A percentile compares a stretch with the other conserved stretches of the same genome.
These are phyloP conservation scores for Aselliscus stoliczkanus DNA, from an alignment of 2,797 vertebrate species.

Conservation along the genomic window DNA sequence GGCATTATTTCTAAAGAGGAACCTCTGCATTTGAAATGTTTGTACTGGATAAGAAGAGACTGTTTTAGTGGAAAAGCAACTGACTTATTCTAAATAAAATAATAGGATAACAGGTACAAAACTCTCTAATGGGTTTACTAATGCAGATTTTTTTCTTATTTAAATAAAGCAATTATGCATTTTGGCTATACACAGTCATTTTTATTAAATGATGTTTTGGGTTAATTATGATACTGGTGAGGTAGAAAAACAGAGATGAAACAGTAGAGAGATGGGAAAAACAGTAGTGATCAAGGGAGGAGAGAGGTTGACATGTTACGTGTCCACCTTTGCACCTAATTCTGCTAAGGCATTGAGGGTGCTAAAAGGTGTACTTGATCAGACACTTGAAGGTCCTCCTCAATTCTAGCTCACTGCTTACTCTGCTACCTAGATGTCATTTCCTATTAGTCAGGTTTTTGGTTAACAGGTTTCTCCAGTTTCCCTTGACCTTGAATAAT, in stretches of 20 bases:
- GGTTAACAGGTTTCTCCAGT: neutral
- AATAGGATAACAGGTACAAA: neutral
- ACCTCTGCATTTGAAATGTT: neutral
- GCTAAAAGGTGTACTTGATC: neutral
- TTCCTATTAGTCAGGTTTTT: neutral
- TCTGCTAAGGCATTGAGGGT: neutral
- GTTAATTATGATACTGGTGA: neutral
- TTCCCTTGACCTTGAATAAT: neutral
- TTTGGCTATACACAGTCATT: neutral
- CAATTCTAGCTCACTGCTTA: neutral
- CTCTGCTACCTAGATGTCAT: neutral
- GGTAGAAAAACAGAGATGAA: neutral
- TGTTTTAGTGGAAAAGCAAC: neutral
- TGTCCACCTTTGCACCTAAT: neutral
- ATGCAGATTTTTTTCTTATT: neutral
- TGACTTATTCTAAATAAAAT: neutral
- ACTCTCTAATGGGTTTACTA: neutral
- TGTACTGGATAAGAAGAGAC: neutral
- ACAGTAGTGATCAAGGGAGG: neutral
- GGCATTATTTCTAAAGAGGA: neutral
- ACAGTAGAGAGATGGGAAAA: neutral
- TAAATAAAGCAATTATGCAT: neutral
- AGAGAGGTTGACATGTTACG: neutral
- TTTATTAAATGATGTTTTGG: neutral
- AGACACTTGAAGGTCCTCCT: neutral